These are phyloP conservation scores for Prosapia bicincta DNA, from an alignment of 2,888 invertebrate genomes.

Conservation along the genomic window DNA sequence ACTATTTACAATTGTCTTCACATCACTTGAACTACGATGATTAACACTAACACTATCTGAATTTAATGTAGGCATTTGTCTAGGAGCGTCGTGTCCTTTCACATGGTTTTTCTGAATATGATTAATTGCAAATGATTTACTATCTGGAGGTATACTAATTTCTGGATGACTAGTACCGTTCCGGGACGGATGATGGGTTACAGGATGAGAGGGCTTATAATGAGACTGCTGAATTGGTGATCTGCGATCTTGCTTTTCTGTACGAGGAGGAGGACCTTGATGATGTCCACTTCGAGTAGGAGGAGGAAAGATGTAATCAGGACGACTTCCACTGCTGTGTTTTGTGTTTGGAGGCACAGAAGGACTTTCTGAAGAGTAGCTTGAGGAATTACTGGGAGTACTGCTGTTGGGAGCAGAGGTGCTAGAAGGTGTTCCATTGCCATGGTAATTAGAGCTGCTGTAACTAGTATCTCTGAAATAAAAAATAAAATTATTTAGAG, in stretches of 20 bases:
- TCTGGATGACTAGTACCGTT: constrained; percentile 10
- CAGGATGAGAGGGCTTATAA: constrained; percentile 30
- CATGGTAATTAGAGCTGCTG: background rate
- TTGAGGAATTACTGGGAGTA: constrained; percentile 6
- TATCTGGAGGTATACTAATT: background rate
- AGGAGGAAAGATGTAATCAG: constrained; percentile 32
- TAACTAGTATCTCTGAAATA: background rate
- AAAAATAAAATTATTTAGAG: background rate
- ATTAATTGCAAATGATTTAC: background rate
- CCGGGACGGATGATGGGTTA: constrained; percentile 35
- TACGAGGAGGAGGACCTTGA: constrained; percentile 6
- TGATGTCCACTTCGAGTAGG: constrained; percentile 33
- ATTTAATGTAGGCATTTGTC: background rate
- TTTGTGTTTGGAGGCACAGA: background rate
- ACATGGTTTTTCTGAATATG: constrained; percentile 13
- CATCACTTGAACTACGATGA: constrained; percentile 38
- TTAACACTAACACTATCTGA: constrained; percentile 32
- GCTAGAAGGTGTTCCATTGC: background rate
- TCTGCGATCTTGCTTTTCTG: constrained; percentile 13
- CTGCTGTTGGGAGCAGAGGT: constrained; percentile 7
- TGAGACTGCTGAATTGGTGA: constrained; percentile 16
- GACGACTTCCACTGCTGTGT: background rate
- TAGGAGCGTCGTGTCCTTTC: constrained; percentile 6
- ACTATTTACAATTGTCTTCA: constrained; percentile 19
- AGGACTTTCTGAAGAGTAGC: background rate